Evolutionary conservation across 2,113 vertebrate species (phyloP).

Genomic region (Canis aureus): DNA sequence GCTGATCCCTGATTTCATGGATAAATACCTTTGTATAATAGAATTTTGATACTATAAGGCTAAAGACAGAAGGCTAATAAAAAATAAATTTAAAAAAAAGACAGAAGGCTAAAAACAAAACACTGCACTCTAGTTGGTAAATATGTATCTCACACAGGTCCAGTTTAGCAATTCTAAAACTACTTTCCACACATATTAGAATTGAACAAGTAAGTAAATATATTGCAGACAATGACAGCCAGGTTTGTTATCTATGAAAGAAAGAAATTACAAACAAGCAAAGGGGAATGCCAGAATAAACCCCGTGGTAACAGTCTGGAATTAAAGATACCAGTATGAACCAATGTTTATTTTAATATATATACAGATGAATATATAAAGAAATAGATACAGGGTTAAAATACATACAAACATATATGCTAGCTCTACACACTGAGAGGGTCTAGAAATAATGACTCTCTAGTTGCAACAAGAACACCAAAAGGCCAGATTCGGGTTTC

Average conservation of each 20-base stretch:
- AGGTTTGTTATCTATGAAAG: background rate
- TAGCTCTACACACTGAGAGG: background rate
- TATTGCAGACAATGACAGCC: background rate
- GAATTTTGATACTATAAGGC: background rate
- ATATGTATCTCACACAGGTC: background rate
- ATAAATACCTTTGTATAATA: background rate
- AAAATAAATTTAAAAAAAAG: background rate
- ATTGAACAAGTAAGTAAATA: background rate
- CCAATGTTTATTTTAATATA: background rate
- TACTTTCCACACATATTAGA: background rate
- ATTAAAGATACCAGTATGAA: background rate
- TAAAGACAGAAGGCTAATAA: background rate
- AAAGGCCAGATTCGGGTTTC: background rate
- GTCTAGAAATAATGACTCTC: background rate
- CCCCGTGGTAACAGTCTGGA: background rate
- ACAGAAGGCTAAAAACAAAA: background rate
- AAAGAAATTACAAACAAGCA: slow-evolving; percentile 22
- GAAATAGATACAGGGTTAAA: background rate
- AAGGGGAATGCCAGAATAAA: background rate
- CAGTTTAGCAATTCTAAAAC: background rate
- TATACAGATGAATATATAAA: background rate
- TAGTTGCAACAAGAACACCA: background rate
- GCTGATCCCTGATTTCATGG: background rate
- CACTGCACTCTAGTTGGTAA: background rate
- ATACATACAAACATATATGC: background rate